A percentile compares a stretch with the other conserved stretches of the same genome.
phyloP scores from a whole-genome alignment of 2,888 invertebrate species.

The Ditylenchus weischeri region DNA sequence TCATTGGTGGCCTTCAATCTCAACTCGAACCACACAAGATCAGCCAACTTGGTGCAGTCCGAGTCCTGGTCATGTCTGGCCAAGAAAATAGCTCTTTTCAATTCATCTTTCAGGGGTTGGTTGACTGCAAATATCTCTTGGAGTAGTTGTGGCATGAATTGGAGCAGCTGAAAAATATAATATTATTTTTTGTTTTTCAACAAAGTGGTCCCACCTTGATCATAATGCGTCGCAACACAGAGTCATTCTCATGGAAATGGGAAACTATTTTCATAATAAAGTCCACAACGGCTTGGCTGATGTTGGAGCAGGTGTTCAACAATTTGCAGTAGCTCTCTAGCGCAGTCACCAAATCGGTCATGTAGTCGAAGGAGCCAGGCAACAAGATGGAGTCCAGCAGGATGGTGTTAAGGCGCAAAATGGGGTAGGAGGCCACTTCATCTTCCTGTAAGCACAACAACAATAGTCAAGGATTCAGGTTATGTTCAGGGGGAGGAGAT shows the following conservation, averaged over 20 bases:
- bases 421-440: slow-evolving; percentile 19
- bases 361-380: slow-evolving; percentile 18
- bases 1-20: slow-evolving; percentile 9
- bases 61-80: slow-evolving; percentile 23
- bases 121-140: slow-evolving; percentile 11
- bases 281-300: neutral
- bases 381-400: slow-evolving; percentile 15
- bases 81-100: slow-evolving; percentile 15
- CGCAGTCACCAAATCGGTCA: slow-evolving; percentile 12
- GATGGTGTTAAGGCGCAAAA: slow-evolving; percentile 14
- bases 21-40: slow-evolving; percentile 17
- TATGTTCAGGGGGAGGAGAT: no score
- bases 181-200: neutral
- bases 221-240: slow-evolving; percentile 11
- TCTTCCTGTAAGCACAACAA: slow-evolving; percentile 12
- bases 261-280: slow-evolving; percentile 15
- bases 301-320: slow-evolving; percentile 10
- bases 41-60: slow-evolving; percentile 19
- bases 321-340: slow-evolving; percentile 20
- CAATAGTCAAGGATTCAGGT: no score
- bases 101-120: slow-evolving; percentile 8
- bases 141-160: slow-evolving; percentile 11
- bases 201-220: slow-evolving; percentile 8
- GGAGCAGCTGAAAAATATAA: slow-evolving; percentile 13
- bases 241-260: slow-evolving; percentile 15